Evolutionary conservation across 2,888 invertebrate species (phyloP), one percentile per base, ranked within the genome.

Genomic region (Coleophora flavipennella): DNA sequence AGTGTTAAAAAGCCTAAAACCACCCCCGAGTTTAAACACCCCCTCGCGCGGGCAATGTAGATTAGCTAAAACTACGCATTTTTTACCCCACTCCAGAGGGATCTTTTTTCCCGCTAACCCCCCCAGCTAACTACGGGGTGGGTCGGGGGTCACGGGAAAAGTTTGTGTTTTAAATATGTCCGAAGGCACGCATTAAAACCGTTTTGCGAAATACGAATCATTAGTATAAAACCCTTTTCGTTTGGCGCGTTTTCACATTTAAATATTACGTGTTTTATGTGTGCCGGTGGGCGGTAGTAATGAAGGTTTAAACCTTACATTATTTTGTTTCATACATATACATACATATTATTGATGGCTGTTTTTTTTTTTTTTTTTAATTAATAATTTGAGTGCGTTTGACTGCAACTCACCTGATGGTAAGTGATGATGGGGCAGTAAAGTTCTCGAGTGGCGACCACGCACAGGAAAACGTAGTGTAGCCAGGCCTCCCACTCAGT

Each of bases 1-100:
- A 70, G 67, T 77, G 81, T 80, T 81, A 81, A 83, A 83, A 81
- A 77, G 76, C 79, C 80, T 80, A 78, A 78, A 77, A 72, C 76
- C 74, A 62, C 74, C 73, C 59, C 64, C 59, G 51, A 49, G 52
- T 61, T 61, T 61, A 59, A 62, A 61, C 50, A 44, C 43, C 57
- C 62, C 48, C 53, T 58, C 57, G 49, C 59, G 56, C 53, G 65
- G 55, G 62, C 66, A 79, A 85, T 85, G 86, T 84, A 87, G 87
- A 87, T 87, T 87, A 87, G 87, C 87, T 87, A 88, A 88, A 87
- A 87, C 87, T 87, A 87, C 87, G 87, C 86, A 86, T 87, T 87
- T 87, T 87, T 87, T 85, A 86, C 86, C 86, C 84, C 77, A 71
- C 72, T 59, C 63, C 52, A 55, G 49, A 55, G 69, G 67, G 63